A percentile compares a stretch with the other conserved stretches of the same genome.
Evolutionary conservation across 1,140 invertebrate genomes (phyloP).

Genomic region (Pentalonia nigronervosa): DNA sequence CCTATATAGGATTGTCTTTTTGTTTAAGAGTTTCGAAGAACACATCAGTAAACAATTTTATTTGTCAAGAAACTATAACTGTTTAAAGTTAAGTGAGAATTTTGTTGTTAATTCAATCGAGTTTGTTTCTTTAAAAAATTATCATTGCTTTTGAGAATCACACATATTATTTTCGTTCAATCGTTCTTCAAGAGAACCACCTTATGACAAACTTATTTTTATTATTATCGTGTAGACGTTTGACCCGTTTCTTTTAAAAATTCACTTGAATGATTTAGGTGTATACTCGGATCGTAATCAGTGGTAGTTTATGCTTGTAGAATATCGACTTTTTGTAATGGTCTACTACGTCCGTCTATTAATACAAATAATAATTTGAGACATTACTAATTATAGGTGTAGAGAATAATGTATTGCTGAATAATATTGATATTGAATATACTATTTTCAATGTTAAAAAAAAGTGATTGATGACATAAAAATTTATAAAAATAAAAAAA

Average conservation of each 20-base stretch:
- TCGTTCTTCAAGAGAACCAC: neutral
- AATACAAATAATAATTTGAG: no score
- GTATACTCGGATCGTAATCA: neutral
- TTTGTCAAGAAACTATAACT: neutral
- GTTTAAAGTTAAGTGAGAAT: neutral
- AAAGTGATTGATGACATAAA: no score
- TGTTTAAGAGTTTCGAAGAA: neutral
- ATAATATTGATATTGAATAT: no score
- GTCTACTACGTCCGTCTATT: no score
- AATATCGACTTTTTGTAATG: no score
- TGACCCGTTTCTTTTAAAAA: neutral
- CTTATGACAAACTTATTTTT: neutral
- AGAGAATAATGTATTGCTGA: no score
- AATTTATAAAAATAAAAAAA: no score
- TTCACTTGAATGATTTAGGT: neutral
- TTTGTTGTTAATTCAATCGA: neutral
- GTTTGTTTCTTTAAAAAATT: neutral
- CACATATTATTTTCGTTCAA: neutral
- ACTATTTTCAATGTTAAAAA: no score
- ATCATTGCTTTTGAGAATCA: neutral
- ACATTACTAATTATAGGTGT: no score
- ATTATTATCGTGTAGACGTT: neutral
- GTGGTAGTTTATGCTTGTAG: no score
- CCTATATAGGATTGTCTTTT: neutral
- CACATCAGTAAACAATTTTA: neutral